Conservation (phyloP, 2,113 vertebrate species). For the Podiceps cristatus region DNA sequence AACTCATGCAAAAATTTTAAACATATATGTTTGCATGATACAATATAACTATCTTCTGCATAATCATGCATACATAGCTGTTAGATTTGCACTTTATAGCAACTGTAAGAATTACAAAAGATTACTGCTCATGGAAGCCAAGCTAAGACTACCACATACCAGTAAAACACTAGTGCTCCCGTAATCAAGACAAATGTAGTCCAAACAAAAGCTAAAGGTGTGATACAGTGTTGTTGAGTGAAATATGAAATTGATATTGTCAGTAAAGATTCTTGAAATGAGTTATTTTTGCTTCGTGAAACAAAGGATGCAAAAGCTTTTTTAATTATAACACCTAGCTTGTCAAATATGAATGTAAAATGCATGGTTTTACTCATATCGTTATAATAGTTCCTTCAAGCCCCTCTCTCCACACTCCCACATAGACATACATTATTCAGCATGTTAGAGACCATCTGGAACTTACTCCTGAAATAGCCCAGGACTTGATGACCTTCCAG, state of each 20-base stretch:
- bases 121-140: neutral
- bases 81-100: neutral
- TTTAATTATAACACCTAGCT: neutral
- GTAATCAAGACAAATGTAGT: neutral
- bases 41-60: neutral
- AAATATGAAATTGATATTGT: neutral
- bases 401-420: conserved; percentile 7
- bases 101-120: neutral
- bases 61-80: neutral
- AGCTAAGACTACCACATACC: neutral
- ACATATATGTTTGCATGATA: neutral
- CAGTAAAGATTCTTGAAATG: neutral
- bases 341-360: neutral
- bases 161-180: neutral
- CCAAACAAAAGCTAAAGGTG: neutral
- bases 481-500: conserved; percentile 67
- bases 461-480: conserved; percentile 61
- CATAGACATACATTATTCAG: conserved; percentile 54
- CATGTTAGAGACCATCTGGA: conserved; percentile 54
- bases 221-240: neutral
- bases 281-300: neutral
- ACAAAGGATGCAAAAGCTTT: neutral
- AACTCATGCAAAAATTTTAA: neutral
- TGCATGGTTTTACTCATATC: neutral
- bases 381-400: neutral